Conservation (phyloP, 2,888 invertebrate species). For the Argyra leucocephala region DNA sequence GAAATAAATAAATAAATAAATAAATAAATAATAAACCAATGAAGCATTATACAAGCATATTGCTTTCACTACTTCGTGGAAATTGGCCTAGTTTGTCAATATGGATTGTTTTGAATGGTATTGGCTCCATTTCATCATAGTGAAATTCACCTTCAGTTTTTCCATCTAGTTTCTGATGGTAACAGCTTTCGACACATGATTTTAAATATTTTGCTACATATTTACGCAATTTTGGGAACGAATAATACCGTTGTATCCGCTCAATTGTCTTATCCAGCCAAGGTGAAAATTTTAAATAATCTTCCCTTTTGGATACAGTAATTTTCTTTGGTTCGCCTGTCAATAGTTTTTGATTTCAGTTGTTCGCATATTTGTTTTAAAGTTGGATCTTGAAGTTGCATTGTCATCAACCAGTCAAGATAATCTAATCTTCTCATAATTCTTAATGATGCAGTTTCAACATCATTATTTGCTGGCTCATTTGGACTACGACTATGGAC, state of each 20-base stretch:
- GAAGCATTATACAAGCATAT: conserved; percentile 22
- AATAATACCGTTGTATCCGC: conserved; percentile 21
- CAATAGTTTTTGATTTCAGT: conserved; percentile 14
- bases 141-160: conserved; percentile 20
- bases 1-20: no score
- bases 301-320: conserved; percentile 24
- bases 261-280: conserved; percentile 24
- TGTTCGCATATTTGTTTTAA: neutral
- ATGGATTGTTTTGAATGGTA: conserved; percentile 24
- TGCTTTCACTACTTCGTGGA: conserved; percentile 11
- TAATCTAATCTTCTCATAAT: neutral
- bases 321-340: conserved; percentile 17
- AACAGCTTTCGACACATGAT: conserved; percentile 24
- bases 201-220: conserved; percentile 23
- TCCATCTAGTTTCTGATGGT: conserved; percentile 20
- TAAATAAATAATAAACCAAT: no score
- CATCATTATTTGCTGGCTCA: neutral
- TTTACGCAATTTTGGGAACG: conserved; percentile 22
- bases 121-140: conserved; percentile 16
- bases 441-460: neutral
- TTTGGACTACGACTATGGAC: neutral
- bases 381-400: neutral
- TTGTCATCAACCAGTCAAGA: neutral
- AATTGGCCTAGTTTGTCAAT: conserved; percentile 25
- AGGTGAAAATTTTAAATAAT: conserved; percentile 24